These are phyloP conservation scores for Drosophila ohnishii DNA, from an alignment of 1,140 invertebrate species.

Conservation along the genomic window DNA sequence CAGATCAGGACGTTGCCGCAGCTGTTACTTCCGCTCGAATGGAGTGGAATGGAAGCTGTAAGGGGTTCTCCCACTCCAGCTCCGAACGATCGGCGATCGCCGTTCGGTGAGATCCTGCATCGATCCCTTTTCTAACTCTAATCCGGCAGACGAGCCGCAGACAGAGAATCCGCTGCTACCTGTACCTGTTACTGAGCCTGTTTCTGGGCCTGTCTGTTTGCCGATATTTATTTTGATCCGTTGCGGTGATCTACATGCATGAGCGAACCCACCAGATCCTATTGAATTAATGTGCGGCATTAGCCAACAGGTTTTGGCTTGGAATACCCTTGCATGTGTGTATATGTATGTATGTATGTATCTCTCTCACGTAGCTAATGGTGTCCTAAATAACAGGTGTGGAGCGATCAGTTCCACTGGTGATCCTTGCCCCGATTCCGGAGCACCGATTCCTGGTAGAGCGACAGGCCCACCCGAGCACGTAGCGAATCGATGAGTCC, in stretches of 20 bases:
- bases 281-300: constrained; percentile 73
- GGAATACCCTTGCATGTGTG: neutral
- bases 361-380: constrained; percentile 57
- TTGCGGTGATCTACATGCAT: constrained; percentile 63
- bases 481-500: constrained; percentile 67
- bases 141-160: constrained; percentile 58
- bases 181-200: constrained; percentile 38
- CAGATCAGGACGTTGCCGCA: constrained; percentile 44
- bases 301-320: constrained; percentile 67
- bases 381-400: constrained; percentile 77
- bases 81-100: neutral
- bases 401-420: constrained; percentile 66
- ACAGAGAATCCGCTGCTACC: constrained; percentile 22
- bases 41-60: constrained; percentile 35
- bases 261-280: constrained; percentile 44
- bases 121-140: constrained; percentile 71
- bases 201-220: constrained; percentile 3
- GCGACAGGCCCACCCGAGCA: constrained; percentile 32
- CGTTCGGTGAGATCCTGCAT: constrained; percentile 18
- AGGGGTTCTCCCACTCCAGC: constrained; percentile 18
- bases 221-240: constrained; percentile 51
- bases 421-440: constrained; percentile 36
- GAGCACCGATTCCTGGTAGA: constrained; percentile 32
- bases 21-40: constrained; percentile 74
- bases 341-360: neutral